Percentiles rank a stretch among this genome's conserved stretches.
Evolutionary conservation across 2,888 invertebrate genomes (phyloP).

Genomic region (Papilio gigon): DNA sequence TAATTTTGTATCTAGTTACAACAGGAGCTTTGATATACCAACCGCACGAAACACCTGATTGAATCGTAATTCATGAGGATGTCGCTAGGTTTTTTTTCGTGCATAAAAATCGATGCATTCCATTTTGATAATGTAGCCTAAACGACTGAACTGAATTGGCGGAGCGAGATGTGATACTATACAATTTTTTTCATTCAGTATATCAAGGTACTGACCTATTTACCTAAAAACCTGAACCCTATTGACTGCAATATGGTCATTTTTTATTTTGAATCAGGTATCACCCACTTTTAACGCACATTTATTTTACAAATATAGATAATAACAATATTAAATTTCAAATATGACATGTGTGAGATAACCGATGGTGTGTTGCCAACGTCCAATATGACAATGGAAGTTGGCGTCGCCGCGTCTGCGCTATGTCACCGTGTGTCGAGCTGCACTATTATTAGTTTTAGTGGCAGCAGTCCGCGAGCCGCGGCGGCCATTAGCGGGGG

Average conservation of each 20-base stretch:
- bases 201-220: no score
- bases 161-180: no score
- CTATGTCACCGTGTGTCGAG: slow-evolving; percentile 62
- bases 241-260: no score
- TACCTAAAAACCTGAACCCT: no score
- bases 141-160: no score
- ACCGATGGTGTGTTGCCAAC: slow-evolving; percentile 58
- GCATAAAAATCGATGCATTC: no score
- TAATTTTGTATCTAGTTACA: slow-evolving; percentile 11
- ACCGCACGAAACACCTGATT: slow-evolving; percentile 13
- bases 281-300: background rate
- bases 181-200: no score
- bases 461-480: slow-evolving; percentile 56
- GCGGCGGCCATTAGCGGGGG: slow-evolving; percentile 55
- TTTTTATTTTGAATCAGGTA: no score
- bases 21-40: slow-evolving; percentile 7
- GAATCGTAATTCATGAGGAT: slow-evolving; percentile 11
- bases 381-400: slow-evolving; percentile 63
- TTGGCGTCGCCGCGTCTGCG: slow-evolving; percentile 75
- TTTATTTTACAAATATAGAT: background rate
- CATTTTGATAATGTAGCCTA: no score
- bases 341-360: slow-evolving; percentile 11
- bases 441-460: slow-evolving; percentile 54
- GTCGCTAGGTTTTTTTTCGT: background rate
- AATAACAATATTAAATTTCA: slow-evolving; percentile 12